A percentile compares a stretch with the other conserved stretches of the same genome.
Evolutionary conservation across 2,797 vertebrate species (phyloP).

Genomic region (Gila robusta): DNA sequence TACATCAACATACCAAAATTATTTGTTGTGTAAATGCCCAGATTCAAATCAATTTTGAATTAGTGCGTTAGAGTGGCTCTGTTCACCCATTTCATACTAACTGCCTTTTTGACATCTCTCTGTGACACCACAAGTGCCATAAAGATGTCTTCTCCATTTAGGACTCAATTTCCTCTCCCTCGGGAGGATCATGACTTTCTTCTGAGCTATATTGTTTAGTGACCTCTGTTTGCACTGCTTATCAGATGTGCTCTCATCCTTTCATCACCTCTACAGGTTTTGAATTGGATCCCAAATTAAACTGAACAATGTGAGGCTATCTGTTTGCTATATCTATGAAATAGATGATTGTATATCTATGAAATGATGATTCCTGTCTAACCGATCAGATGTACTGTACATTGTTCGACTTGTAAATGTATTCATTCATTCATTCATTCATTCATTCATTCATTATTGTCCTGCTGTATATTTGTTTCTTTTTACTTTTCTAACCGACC

Average conservation of each 20-base stretch:
- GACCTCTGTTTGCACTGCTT: constrained; percentile 52
- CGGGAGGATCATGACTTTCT: constrained; percentile 41
- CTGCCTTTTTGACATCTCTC: constrained; percentile 43
- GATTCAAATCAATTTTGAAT: constrained; percentile 44
- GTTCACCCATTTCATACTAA: neutral
- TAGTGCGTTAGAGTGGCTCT: constrained; percentile 7
- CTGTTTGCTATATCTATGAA: neutral
- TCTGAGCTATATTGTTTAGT: constrained; percentile 54
- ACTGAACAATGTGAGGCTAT: constrained; percentile 44
- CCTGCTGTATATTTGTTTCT: too few species aligned
- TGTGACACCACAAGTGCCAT: constrained; percentile 33
- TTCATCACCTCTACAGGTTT: constrained; percentile 1
- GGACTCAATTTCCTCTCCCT: constrained; percentile 24
- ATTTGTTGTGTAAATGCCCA: neutral
- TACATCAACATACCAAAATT: neutral
- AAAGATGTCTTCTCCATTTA: constrained; percentile 52
- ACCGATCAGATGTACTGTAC: neutral
- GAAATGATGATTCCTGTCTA: neutral
- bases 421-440: too few species aligned
- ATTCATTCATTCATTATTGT: too few species aligned
- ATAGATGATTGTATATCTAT: neutral
- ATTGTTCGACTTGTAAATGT: neutral
- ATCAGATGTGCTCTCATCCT: constrained; percentile 16
- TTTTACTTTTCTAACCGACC: too few species aligned
- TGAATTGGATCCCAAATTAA: constrained; percentile 32